Evolutionary conservation across 2,888 invertebrate genomes (phyloP).

Genomic region (Melanotus villosus): DNA sequence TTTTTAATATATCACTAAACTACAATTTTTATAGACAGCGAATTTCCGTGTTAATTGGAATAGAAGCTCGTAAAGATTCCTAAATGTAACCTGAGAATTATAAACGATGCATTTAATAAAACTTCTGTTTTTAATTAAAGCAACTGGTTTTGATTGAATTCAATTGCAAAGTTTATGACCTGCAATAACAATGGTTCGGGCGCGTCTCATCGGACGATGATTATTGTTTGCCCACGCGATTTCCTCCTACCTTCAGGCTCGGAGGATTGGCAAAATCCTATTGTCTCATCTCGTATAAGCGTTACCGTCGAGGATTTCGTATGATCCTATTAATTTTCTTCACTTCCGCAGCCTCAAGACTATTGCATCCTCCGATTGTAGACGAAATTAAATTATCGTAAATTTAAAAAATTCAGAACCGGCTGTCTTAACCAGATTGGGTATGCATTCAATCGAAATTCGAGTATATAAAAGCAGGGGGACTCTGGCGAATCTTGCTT

Average conservation of each 20-base stretch:
- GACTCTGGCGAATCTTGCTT: not conserved
- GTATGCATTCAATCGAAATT: slow-evolving; percentile 1
- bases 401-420: not conserved
- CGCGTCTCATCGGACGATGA: slow-evolving; percentile 29
- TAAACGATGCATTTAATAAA: not conserved
- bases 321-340: slow-evolving; percentile 6
- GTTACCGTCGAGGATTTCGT: not conserved
- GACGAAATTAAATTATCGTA: not conserved
- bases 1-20: too few relatives aligned
- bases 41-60: too few relatives aligned
- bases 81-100: not conserved
- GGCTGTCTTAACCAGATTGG: not conserved
- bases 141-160: slow-evolving; percentile 18
- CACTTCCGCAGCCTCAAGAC: not conserved
- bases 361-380: not conserved
- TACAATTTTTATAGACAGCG: too few relatives aligned
- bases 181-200: slow-evolving; percentile 39
- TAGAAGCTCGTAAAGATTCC: not conserved
- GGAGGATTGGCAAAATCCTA: slow-evolving; percentile 23
- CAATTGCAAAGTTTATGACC: slow-evolving; percentile 32
- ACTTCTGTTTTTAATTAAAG: slow-evolving; percentile 17
- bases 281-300: slow-evolving; percentile 20
- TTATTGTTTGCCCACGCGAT: slow-evolving; percentile 32
- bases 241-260: slow-evolving; percentile 28
- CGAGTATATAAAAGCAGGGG: not conserved